phyloP scores from a whole-genome alignment of 2,113 vertebrate species.

The human (Homo sapiens) region GRCh38 chr4:97756501-97757000 shows the following conservation, averaged over 20 bases:
- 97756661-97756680: background rate
- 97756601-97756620: no score
- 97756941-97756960: background rate
- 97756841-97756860: background rate
- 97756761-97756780: background rate
- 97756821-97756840: background rate
- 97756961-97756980: background rate
- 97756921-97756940: background rate
- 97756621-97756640: background rate
- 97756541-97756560: no score
- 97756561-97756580: no score
- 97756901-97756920: background rate
- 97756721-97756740: background rate
- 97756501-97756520: no score
- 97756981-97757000: background rate
- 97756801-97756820: background rate
- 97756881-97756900: background rate
- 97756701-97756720: background rate
- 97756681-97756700: background rate
- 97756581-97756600: no score
- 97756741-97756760: constrained; percentile 8
- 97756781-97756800: background rate
- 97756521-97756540: no score
- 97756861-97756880: background rate
- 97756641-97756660: background rate